A percentile compares a stretch with the other conserved stretches of the same genome.
phyloP scores from a whole-genome alignment of 2,113 vertebrate species.

The Salvelinus alpinus region DNA sequence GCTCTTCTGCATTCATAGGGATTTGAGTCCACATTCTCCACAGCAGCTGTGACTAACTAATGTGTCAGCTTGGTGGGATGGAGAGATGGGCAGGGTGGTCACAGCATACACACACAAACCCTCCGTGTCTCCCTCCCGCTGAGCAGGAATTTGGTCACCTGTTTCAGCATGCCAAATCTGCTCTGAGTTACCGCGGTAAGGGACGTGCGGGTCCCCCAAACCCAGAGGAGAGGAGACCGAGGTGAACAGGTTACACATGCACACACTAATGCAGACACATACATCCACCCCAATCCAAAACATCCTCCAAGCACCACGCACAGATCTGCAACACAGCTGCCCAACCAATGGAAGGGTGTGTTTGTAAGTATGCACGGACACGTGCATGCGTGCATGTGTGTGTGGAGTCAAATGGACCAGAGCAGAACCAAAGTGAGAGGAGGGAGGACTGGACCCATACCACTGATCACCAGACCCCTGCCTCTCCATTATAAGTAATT shows the following conservation, averaged over 20 bases:
- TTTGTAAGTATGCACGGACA: background rate
- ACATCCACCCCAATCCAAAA: conserved; percentile 65
- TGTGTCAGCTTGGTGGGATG: conserved; percentile 2
- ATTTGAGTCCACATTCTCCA: conserved; percentile 35
- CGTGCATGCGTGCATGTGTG: conserved; percentile 29
- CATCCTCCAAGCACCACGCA: conserved; percentile 60
- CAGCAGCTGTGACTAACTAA: conserved; percentile 24
- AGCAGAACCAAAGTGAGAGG: conserved; percentile 35
- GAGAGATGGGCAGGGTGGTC: background rate
- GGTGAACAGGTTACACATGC: conserved; percentile 58
- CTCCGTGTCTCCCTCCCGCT: too few species aligned
- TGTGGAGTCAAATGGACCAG: conserved; percentile 52
- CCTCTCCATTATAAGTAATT: conserved; percentile 46
- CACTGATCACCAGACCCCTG: conserved; percentile 19
- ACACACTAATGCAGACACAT: conserved; percentile 36
- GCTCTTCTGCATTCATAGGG: conserved; percentile 5
- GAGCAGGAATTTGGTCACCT: conserved; percentile 47
- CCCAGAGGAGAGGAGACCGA: conserved; percentile 46
- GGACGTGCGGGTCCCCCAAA: conserved; percentile 50
- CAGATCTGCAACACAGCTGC: conserved; percentile 69
- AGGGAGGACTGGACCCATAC: conserved; percentile 30
- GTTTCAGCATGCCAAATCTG: conserved; percentile 62
- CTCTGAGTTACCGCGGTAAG: conserved; percentile 38
- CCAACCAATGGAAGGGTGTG: conserved; percentile 26
- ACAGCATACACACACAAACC: conserved; percentile 16